A percentile compares a stretch with the other conserved stretches of the same genome.
Evolutionary conservation across 2,797 vertebrate genomes (phyloP).

Genomic region (Myripristis jacobus): DNA sequence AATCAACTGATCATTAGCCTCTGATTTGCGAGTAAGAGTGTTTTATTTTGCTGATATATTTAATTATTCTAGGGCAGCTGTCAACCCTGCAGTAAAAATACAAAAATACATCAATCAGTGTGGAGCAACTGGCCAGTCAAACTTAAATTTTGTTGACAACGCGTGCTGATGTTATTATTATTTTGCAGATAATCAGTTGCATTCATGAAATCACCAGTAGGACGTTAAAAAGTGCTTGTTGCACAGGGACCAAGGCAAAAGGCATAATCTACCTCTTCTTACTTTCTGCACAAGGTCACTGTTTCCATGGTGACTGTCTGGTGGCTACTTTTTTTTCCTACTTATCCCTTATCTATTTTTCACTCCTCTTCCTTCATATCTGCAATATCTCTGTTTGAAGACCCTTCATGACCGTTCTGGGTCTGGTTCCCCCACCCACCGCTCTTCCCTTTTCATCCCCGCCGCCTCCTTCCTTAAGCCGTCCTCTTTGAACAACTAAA

Average conservation of each 20-base stretch:
- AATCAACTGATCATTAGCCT: neutral
- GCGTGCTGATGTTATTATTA: too few species aligned
- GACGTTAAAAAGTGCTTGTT: constrained; percentile 72
- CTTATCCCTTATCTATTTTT: constrained; percentile 74
- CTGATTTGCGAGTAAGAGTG: constrained; percentile 3
- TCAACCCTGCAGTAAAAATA: constrained; percentile 30
- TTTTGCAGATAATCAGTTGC: constrained; percentile 33
- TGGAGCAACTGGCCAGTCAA: constrained; percentile 4
- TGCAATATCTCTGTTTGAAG: constrained; percentile 77
- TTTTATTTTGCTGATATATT: constrained; percentile 18
- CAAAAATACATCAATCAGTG: constrained; percentile 22
- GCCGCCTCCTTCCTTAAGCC: constrained; percentile 49
- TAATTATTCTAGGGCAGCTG: neutral
- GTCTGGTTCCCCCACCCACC: constrained; percentile 29
- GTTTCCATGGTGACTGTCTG: constrained; percentile 81
- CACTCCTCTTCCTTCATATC: constrained; percentile 72
- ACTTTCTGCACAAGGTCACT: constrained; percentile 79
- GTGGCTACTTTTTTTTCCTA: constrained; percentile 79
- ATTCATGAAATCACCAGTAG: constrained; percentile 48
- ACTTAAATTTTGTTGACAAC: constrained; percentile 28
- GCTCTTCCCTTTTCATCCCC: constrained; percentile 56
- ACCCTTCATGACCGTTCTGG: constrained; percentile 64
- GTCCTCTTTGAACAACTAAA: constrained; percentile 67
- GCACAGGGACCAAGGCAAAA: constrained; percentile 67
- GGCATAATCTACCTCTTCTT: constrained; percentile 72